These are phyloP conservation scores for Artemia sp. DNA, from an alignment of 2,888 invertebrate species.

Conservation along the genomic window DNA sequence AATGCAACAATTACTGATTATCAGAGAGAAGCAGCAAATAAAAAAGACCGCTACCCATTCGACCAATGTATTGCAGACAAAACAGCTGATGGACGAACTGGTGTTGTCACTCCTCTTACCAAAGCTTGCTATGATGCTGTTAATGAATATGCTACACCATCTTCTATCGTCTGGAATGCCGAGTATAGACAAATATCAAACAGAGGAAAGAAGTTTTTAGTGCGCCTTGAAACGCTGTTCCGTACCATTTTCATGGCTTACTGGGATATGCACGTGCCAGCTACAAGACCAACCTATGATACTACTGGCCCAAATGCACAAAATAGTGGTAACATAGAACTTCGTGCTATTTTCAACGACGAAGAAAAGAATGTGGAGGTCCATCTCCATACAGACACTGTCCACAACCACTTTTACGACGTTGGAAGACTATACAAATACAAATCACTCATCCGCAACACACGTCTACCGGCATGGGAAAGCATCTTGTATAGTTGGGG, in stretches of 20 bases:
- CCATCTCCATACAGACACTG: conserved; percentile 21
- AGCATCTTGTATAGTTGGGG: conserved; percentile 16
- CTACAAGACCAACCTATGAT: not conserved
- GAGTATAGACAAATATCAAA: conserved; percentile 20
- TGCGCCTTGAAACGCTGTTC: conserved; percentile 19
- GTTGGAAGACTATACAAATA: conserved; percentile 20
- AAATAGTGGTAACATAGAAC: conserved; percentile 21
- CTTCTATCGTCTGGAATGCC: conserved; percentile 18
- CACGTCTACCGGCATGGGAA: conserved; percentile 19
- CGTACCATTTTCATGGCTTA: conserved; percentile 20
- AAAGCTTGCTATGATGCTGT: conserved; percentile 22
- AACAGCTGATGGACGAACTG: conserved; percentile 20
- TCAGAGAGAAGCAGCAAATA: conserved; percentile 21
- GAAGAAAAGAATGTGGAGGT: conserved; percentile 19
- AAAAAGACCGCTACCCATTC: conserved; percentile 20
- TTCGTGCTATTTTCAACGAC: conserved; percentile 19
- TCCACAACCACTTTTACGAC: conserved; percentile 23
- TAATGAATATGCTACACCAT: conserved; percentile 21
- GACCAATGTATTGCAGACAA: conserved; percentile 20
- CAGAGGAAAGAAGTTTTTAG: conserved; percentile 18
- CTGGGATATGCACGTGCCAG: conserved; percentile 22
- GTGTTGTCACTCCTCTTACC: conserved; percentile 20
- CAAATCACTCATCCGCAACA: conserved; percentile 18
- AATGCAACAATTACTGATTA: conserved; percentile 18
- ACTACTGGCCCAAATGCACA: conserved; percentile 19